A percentile compares a stretch with the other conserved stretches of the same genome.
These are phyloP conservation scores for Temnopleurus reevesii DNA, from an alignment of 53 echinoderm and acorn worm species.

Conservation along the genomic window DNA sequence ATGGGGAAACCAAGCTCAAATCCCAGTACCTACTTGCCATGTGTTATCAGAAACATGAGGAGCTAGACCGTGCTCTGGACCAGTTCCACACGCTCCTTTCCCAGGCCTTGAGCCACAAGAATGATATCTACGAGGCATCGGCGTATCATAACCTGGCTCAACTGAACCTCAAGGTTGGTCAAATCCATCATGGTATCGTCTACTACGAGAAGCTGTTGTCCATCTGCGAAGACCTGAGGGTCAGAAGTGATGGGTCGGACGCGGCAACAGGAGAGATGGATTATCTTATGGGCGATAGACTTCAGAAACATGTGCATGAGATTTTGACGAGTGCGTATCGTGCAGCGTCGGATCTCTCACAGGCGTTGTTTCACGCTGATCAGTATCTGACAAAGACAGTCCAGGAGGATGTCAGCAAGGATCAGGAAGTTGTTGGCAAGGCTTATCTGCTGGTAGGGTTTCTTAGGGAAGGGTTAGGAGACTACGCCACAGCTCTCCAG, in stretches of 20 bases:
- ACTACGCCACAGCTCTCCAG: conserved; percentile 74
- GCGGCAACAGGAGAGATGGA: conserved; percentile 19
- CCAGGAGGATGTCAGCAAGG: conserved; percentile 54
- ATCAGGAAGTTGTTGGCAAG: conserved; percentile 65
- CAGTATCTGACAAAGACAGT: conserved; percentile 45
- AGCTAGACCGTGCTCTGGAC: conserved; percentile 73
- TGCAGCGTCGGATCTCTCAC: conserved; percentile 71
- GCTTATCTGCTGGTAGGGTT: conserved; percentile 78
- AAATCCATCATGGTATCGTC: conserved; percentile 73
- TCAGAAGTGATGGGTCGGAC: conserved; percentile 63
- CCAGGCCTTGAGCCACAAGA: conserved; percentile 60
- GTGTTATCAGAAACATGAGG: conserved; percentile 53
- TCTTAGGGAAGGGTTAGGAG: conserved; percentile 71
- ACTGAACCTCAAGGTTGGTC: conserved; percentile 64
- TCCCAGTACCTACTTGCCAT: conserved; percentile 70
- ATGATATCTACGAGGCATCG: conserved; percentile 70
- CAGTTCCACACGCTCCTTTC: conserved; percentile 76
- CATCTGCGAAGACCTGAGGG: conserved; percentile 69
- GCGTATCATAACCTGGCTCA: conserved; percentile 80
- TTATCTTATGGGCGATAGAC: conserved; percentile 13
- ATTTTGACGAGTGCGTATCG: conserved; percentile 72
- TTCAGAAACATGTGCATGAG: conserved; percentile 73
- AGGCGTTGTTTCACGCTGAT: conserved; percentile 75
- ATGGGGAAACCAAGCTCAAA: conserved; percentile 58
- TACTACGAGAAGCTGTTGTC: conserved; percentile 84